A percentile compares a stretch with the other conserved stretches of the same genome.
Evolutionary conservation across 2,113 vertebrate genomes (phyloP).

Genomic region (Clarias batrachus): DNA sequence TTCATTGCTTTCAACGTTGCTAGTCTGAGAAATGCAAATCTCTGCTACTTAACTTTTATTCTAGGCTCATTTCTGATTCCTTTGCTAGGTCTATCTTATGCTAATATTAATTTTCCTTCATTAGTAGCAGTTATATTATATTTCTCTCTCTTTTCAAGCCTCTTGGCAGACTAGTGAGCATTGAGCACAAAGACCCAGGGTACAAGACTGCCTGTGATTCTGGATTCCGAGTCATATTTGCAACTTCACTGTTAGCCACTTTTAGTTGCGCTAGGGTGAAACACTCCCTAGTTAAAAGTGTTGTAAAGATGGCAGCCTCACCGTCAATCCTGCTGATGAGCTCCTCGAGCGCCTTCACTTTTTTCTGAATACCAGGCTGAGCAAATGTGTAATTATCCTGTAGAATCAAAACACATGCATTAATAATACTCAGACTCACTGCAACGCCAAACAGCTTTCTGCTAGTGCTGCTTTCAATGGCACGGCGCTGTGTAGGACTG

Average conservation of each 20-base stretch:
- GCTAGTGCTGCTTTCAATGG: background rate
- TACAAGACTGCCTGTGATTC: no score
- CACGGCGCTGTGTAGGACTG: background rate
- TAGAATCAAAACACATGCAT: slow-evolving; percentile 31
- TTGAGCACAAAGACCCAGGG: background rate
- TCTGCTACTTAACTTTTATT: background rate
- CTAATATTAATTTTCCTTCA: background rate
- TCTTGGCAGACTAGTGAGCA: background rate
- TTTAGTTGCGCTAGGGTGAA: background rate
- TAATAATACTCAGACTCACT: background rate
- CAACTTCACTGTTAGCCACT: background rate
- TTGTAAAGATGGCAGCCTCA: slow-evolving; percentile 62
- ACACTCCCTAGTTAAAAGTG: background rate
- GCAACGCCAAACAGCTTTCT: background rate
- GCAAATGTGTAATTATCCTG: slow-evolving; percentile 87
- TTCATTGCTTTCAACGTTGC: background rate
- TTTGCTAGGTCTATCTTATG: background rate
- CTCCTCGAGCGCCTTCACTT: slow-evolving; percentile 96
- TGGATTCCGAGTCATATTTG: background rate
- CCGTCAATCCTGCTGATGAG: slow-evolving; percentile 96
- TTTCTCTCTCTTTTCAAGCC: background rate
- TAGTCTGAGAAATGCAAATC: background rate
- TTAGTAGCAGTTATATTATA: background rate
- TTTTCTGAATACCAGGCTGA: slow-evolving; percentile 97
- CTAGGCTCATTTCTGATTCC: background rate